Evolutionary conservation across 2,888 invertebrate species (phyloP).

Genomic region (Plagiodera versicolora): DNA sequence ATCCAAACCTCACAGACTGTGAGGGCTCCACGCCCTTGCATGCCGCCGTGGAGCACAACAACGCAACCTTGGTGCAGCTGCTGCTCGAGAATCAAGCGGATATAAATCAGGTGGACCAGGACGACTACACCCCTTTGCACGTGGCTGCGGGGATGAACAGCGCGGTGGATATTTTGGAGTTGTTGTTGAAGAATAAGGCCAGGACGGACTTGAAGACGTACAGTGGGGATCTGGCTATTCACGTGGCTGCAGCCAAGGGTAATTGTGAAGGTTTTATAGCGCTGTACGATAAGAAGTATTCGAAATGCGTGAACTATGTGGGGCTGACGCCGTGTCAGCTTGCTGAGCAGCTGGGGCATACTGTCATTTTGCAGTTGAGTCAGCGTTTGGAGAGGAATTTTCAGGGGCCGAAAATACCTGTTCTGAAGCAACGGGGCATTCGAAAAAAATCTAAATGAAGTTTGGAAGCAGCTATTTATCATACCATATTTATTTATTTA

Average conservation of each 20-base stretch:
- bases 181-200: constrained; percentile 33
- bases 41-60: constrained; percentile 33
- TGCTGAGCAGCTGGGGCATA: constrained; percentile 28
- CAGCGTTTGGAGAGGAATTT: constrained; percentile 13
- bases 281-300: constrained; percentile 26
- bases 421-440: constrained; percentile 11
- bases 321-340: constrained; percentile 31
- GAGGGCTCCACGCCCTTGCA: constrained; percentile 38
- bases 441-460: too few relatives aligned
- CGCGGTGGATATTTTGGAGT: constrained; percentile 22
- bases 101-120: constrained; percentile 32
- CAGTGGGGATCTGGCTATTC: constrained; percentile 37
- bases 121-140: constrained; percentile 39
- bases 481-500: too few relatives aligned
- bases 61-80: constrained; percentile 25
- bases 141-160: constrained; percentile 28
- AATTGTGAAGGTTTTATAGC: constrained; percentile 30
- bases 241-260: constrained; percentile 36
- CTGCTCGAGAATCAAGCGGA: constrained; percentile 33
- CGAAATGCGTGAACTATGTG: constrained; percentile 22
- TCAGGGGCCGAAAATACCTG: constrained; percentile 18
- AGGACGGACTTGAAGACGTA: constrained; percentile 23
- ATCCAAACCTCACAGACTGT: constrained; percentile 28
- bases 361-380: constrained; percentile 21
- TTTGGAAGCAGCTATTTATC: too few relatives aligned